Evolutionary conservation across 2,113 vertebrate species (phyloP).

Genomic region (Menidia beryllina): DNA sequence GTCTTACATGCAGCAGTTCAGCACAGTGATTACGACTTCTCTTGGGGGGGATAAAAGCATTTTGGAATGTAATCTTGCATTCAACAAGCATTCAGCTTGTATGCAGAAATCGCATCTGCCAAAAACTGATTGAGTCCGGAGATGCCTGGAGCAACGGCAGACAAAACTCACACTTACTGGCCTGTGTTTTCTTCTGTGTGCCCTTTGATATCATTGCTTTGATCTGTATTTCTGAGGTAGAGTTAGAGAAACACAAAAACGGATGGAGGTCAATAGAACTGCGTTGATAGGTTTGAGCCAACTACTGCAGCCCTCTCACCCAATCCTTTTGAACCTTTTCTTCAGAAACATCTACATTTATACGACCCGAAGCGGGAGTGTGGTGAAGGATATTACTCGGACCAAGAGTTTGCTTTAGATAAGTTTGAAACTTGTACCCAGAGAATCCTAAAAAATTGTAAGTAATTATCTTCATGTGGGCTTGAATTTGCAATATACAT

Average conservation of each 20-base stretch:
- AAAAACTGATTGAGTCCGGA: neutral
- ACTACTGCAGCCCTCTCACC: conserved; percentile 15
- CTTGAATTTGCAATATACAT: neutral
- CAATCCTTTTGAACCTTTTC: neutral
- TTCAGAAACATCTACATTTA: neutral
- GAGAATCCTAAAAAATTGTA: neutral
- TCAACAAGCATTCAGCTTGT: too few species aligned
- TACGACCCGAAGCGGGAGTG: neutral
- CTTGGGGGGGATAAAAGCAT: neutral
- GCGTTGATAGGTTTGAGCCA: conserved; percentile 7
- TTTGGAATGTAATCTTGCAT: neutral
- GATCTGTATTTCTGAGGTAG: conserved; percentile 44
- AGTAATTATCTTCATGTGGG: neutral
- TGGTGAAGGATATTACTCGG: neutral
- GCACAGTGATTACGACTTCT: conserved; percentile 1
- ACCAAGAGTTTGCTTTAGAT: neutral
- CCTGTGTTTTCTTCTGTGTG: conserved; percentile 34
- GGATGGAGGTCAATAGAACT: conserved; percentile 41
- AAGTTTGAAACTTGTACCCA: neutral
- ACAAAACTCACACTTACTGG: conserved; percentile 5
- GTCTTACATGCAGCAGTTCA: neutral
- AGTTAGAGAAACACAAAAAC: conserved; percentile 15
- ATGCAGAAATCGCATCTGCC: neutral
- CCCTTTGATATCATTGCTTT: conserved; percentile 36
- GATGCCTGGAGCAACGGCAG: neutral